Evolutionary conservation across 2,113 vertebrate species (phyloP).

Genomic region (Synchiropus splendidus): DNA sequence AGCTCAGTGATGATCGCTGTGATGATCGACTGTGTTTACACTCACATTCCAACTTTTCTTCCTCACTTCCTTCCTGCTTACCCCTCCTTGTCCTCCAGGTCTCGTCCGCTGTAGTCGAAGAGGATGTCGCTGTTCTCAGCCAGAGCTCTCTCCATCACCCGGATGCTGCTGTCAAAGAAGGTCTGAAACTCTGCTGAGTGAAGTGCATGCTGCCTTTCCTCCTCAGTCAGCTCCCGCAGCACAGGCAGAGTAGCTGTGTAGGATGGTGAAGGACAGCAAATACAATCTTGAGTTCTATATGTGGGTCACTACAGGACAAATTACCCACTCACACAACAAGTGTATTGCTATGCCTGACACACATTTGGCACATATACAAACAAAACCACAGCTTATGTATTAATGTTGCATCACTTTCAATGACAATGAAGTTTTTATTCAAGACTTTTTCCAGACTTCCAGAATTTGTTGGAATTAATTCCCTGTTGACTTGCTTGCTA

Average conservation of each 20-base stretch:
- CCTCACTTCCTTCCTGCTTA: constrained; percentile 52
- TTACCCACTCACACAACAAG: too few relatives aligned
- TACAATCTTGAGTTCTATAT: too few relatives aligned
- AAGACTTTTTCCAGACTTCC: too few relatives aligned
- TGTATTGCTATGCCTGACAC: too few relatives aligned
- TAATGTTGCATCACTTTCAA: too few relatives aligned
- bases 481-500: background rate
- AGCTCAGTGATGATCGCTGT: too few relatives aligned
- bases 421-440: too few relatives aligned
- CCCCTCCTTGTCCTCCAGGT: constrained; percentile 92
- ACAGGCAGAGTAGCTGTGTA: constrained; percentile 31
- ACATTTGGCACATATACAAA: too few relatives aligned
- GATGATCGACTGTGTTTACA: background rate
- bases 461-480: background rate
- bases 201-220: constrained; percentile 92
- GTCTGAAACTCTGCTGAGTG: constrained; percentile 95
- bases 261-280: too few relatives aligned
- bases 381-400: too few relatives aligned
- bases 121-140: constrained; percentile 91
- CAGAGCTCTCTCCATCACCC: constrained; percentile 90
- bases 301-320: too few relatives aligned
- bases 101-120: constrained; percentile 90
- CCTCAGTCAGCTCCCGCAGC: constrained; percentile 84
- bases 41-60: background rate
- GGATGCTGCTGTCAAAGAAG: constrained; percentile 92